Conservation (phyloP, 2,888 invertebrate genomes). For the Invenusta paracnida region DNA sequence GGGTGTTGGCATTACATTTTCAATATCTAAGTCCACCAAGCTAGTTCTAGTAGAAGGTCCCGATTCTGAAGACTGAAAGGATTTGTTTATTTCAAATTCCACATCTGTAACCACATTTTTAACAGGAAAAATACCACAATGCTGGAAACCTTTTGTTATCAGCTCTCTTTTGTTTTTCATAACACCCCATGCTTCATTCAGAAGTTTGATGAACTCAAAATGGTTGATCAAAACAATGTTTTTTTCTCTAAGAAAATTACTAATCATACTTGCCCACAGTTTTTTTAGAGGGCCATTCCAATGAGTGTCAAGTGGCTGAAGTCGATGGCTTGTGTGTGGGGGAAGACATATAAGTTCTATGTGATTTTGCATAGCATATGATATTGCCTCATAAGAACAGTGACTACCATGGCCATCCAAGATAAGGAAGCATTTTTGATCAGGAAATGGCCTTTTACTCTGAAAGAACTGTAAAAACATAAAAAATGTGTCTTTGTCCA, state of each 20-base stretch:
- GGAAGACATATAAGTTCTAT: constrained; percentile 4
- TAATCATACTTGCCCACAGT: neutral
- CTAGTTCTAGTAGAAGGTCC: too few species aligned
- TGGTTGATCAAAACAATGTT: neutral
- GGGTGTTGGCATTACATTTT: too few species aligned
- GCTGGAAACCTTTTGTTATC: neutral
- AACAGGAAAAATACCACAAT: neutral
- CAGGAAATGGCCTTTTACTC: neutral
- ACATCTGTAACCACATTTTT: too few species aligned
- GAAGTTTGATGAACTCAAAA: neutral
- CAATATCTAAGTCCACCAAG: too few species aligned
- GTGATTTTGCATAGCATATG: neutral
- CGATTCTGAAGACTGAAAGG: too few species aligned
- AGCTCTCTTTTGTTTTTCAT: neutral
- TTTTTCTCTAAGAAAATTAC: neutral
- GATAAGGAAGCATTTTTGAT: neutral
- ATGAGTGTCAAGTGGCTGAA: constrained; percentile 30
- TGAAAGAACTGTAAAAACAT: neutral
- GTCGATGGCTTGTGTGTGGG: neutral
- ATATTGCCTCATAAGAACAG: neutral
- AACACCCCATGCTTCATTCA: neutral
- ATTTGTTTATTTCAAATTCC: too few species aligned
- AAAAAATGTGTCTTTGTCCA: neutral
- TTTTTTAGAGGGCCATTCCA: neutral
- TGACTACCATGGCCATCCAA: constrained; percentile 17